These are phyloP conservation scores for Drosophila lowei DNA, from an alignment of 1,140 invertebrate species.

Conservation along the genomic window DNA sequence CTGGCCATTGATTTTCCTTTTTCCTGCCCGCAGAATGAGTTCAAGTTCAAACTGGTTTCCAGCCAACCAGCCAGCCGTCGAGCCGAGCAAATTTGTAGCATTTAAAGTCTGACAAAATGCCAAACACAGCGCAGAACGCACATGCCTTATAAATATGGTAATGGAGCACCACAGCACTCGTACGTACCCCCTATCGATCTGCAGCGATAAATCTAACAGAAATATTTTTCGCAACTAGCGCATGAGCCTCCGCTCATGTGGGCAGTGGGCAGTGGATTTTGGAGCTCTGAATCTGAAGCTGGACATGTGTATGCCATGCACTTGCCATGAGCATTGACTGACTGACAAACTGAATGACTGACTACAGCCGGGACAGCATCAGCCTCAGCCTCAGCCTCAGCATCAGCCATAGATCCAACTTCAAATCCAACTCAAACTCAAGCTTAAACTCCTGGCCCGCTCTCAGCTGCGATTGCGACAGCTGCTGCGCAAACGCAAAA, in stretches of 20 bases:
- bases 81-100: conserved; percentile 66
- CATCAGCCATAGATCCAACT: conserved; percentile 12
- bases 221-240: conserved; percentile 70
- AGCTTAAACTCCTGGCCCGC: conserved; percentile 6
- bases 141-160: conserved; percentile 75
- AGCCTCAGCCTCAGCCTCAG: not conserved
- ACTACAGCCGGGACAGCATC: conserved; percentile 16
- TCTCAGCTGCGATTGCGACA: conserved; percentile 51
- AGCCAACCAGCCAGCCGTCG: conserved; percentile 2
- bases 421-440: not conserved
- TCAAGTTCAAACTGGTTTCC: conserved; percentile 71
- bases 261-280: conserved; percentile 43
- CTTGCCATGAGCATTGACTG: conserved; percentile 53
- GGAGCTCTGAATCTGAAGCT: conserved; percentile 23
- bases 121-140: conserved; percentile 55
- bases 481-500: conserved; percentile 29
- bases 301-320: conserved; percentile 76
- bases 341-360: conserved; percentile 43
- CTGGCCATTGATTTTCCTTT: conserved; percentile 56
- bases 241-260: conserved; percentile 43
- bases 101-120: conserved; percentile 71
- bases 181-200: conserved; percentile 15
- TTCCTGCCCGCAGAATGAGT: conserved; percentile 63
- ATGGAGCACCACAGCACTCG: conserved; percentile 34
- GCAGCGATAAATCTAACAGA: conserved; percentile 67